phyloP scores from a whole-genome alignment of 2,113 vertebrate genomes.

The Poeciliopsis occidentalis region DNA sequence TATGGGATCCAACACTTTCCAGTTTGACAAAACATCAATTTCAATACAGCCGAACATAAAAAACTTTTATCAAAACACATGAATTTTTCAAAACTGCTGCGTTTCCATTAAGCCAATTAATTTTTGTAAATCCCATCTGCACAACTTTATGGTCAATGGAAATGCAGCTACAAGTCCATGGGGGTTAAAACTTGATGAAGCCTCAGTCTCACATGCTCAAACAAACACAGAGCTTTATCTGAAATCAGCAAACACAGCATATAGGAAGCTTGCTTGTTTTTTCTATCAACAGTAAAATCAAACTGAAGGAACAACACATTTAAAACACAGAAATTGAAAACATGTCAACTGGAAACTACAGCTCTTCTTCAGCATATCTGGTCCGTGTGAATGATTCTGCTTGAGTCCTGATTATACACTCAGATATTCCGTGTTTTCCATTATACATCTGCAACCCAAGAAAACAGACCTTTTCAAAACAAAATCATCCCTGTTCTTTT shows the following conservation, averaged over 20 bases:
- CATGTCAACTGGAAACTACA: not conserved
- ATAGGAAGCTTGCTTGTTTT: not conserved
- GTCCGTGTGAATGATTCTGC: not conserved
- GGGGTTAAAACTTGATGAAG: no score
- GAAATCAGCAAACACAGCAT: not conserved
- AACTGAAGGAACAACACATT: not conserved
- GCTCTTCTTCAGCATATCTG: not conserved
- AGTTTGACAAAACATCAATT: no score
- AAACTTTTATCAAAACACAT: no score
- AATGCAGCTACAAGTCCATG: no score
- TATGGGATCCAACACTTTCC: no score
- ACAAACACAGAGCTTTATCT: not conserved
- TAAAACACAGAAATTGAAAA: not conserved
- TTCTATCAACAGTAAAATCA: not conserved
- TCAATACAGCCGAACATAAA: no score
- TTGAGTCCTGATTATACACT: not conserved
- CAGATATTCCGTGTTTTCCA: no score
- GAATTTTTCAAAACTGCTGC: no score
- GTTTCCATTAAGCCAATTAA: no score
- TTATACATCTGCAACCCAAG: not conserved
- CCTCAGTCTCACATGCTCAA: not conserved
- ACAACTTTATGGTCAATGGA: no score
- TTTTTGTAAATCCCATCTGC: no score
- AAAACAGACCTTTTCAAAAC: not conserved
- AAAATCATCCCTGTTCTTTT: no score